Percentiles rank a stretch among this genome's conserved stretches.
Conservation (phyloP, 2,888 invertebrate genomes). For the Apantesis nais region DNA sequence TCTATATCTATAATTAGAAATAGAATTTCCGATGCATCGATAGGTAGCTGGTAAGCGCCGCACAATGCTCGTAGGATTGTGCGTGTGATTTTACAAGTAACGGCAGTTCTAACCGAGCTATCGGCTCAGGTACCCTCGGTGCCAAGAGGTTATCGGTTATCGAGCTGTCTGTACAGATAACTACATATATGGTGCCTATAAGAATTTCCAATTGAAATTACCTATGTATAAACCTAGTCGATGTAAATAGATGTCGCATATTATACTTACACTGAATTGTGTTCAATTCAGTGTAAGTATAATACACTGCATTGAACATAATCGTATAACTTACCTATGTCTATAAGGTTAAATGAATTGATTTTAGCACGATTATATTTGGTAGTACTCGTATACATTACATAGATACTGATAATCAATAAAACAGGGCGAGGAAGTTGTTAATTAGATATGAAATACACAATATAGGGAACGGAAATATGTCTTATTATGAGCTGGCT, state of each 20-base stretch:
- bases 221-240: slow-evolving; percentile 31
- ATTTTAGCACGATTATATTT: background rate
- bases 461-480: background rate
- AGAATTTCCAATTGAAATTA: slow-evolving; percentile 50
- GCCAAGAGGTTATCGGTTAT: slow-evolving; percentile 78
- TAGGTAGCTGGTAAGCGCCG: slow-evolving; percentile 46
- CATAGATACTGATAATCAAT: background rate
- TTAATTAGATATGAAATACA: background rate
- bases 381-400: no score
- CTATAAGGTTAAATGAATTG: background rate
- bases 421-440: background rate
- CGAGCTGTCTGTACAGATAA: slow-evolving; percentile 63
- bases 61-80: slow-evolving; percentile 68
- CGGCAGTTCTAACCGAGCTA: slow-evolving; percentile 77
- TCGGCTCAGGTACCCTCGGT: slow-evolving; percentile 67
- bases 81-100: slow-evolving; percentile 77
- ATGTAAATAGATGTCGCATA: slow-evolving; percentile 26
- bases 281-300: background rate
- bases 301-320: background rate
- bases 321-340: background rate
- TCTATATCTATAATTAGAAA: slow-evolving; percentile 46
- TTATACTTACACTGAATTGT: slow-evolving; percentile 1
- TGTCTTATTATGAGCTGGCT: background rate
- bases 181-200: slow-evolving; percentile 48
- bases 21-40: slow-evolving; percentile 51